Evolutionary conservation across 1,140 invertebrate genomes (phyloP).

Genomic region (Apolygus lucorum): DNA sequence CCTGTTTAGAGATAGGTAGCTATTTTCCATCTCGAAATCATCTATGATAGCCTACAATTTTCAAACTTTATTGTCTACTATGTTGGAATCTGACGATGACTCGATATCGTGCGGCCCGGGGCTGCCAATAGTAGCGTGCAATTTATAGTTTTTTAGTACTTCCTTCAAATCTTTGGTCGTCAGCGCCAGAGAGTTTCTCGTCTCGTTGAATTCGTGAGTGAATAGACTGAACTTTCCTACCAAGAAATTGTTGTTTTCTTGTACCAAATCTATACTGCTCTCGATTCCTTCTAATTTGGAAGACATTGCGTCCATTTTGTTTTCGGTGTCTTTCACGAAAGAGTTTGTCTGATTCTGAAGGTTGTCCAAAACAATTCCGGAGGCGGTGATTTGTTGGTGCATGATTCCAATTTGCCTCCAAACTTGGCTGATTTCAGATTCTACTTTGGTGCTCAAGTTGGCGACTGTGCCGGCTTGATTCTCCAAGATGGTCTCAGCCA

Average conservation of each 20-base stretch:
- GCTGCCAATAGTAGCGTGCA: not conserved
- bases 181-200: slow-evolving; percentile 61
- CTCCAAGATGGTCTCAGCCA: slow-evolving; percentile 58
- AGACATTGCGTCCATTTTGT: slow-evolving; percentile 71
- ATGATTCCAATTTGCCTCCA: slow-evolving; percentile 50
- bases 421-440: slow-evolving; percentile 67
- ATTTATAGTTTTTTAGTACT: not conserved
- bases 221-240: slow-evolving; percentile 69
- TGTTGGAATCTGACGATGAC: not conserved
- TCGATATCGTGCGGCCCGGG: slow-evolving; percentile 3
- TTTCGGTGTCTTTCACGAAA: slow-evolving; percentile 72
- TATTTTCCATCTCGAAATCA: too few relatives aligned
- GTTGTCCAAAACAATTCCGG: slow-evolving; percentile 58
- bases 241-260: slow-evolving; percentile 75
- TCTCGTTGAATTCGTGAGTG: slow-evolving; percentile 76
- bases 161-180: slow-evolving; percentile 50
- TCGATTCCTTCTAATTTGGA: slow-evolving; percentile 66
- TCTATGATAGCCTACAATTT: too few relatives aligned
- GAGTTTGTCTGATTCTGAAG: slow-evolving; percentile 68
- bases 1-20: too few relatives aligned
- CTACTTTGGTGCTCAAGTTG: slow-evolving; percentile 68
- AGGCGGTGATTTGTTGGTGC: slow-evolving; percentile 72
- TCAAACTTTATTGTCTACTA: not conserved
- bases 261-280: slow-evolving; percentile 68
- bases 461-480: slow-evolving; percentile 62